A percentile compares a stretch with the other conserved stretches of the same genome.
Conservation (phyloP, 1,140 invertebrate species). For the Chelonus insularis region DNA sequence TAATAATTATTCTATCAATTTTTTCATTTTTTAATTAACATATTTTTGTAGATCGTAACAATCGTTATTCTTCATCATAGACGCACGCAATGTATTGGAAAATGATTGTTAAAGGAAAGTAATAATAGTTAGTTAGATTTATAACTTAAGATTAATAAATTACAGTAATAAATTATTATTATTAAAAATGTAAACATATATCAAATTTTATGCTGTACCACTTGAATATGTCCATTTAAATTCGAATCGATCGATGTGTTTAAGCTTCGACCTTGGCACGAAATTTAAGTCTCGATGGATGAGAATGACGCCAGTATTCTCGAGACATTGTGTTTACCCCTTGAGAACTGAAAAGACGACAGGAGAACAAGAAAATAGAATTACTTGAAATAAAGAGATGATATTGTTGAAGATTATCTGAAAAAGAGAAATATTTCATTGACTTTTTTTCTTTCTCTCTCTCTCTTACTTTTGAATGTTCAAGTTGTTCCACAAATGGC, state of each 20-base stretch:
- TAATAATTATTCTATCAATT: no score
- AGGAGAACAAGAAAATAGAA: not conserved
- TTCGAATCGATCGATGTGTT: conserved; percentile 9
- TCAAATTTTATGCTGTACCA: not conserved
- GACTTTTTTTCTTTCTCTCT: no score
- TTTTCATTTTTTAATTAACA: no score
- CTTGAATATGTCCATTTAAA: not conserved
- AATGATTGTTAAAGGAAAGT: conserved; percentile 10
- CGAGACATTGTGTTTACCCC: not conserved
- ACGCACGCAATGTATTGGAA: not conserved
- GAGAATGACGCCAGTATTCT: conserved; percentile 11
- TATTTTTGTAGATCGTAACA: no score
- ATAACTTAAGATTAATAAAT: conserved; percentile 51
- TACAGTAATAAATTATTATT: conserved; percentile 54
- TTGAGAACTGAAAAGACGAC: not conserved
- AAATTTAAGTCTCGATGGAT: not conserved
- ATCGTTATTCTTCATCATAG: no score
- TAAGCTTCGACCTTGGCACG: conserved; percentile 2
- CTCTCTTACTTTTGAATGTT: no score
- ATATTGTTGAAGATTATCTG: no score
- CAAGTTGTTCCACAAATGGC: no score
- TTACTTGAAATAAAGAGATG: not conserved
- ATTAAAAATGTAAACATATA: conserved; percentile 19
- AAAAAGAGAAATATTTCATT: no score
- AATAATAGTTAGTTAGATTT: conserved; percentile 43